Evolutionary conservation across 1,140 invertebrate species (phyloP).

Genomic region (Aphaenogaster floridana): DNA sequence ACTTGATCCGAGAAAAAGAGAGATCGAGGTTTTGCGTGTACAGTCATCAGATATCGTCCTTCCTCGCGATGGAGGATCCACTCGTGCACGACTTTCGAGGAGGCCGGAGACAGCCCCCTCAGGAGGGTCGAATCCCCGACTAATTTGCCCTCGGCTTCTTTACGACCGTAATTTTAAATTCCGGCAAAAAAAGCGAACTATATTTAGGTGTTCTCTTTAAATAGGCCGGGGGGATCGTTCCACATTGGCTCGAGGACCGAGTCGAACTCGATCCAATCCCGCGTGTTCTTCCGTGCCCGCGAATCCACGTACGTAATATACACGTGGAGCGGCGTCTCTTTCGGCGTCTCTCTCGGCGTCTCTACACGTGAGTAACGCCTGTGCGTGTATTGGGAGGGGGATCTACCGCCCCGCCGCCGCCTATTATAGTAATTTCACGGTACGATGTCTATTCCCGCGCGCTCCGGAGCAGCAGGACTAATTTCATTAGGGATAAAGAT

Average conservation of each 20-base stretch:
- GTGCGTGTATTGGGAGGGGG: slow-evolving; percentile 55
- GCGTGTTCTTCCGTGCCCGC: slow-evolving; percentile 53
- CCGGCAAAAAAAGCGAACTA: slow-evolving; percentile 76
- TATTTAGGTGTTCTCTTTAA: slow-evolving; percentile 77
- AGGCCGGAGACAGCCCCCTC: slow-evolving; percentile 69
- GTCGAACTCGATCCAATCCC: slow-evolving; percentile 35
- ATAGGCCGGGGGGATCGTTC: slow-evolving; percentile 69
- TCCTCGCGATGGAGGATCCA: not conserved
- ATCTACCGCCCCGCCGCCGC: slow-evolving; percentile 72
- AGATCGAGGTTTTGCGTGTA: not conserved
- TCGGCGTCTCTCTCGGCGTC: not conserved
- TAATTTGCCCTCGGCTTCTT: slow-evolving; percentile 82
- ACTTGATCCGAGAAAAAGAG: not conserved
- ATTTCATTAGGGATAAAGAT: slow-evolving; percentile 86
- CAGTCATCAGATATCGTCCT: not conserved
- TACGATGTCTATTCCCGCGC: slow-evolving; percentile 81
- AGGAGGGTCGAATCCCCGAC: slow-evolving; percentile 74
- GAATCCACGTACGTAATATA: slow-evolving; percentile 70
- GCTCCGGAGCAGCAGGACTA: slow-evolving; percentile 78
- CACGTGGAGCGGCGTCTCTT: slow-evolving; percentile 42
- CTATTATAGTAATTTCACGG: slow-evolving; percentile 84
- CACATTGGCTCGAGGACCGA: slow-evolving; percentile 50
- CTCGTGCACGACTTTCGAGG: slow-evolving; percentile 41
- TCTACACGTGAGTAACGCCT: slow-evolving; percentile 28
- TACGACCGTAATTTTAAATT: slow-evolving; percentile 84